Evolutionary conservation across 92 coral and sea anemone species (phyloP), one percentile per base, ranked within the genome.

Genomic region (Porites rus): DNA sequence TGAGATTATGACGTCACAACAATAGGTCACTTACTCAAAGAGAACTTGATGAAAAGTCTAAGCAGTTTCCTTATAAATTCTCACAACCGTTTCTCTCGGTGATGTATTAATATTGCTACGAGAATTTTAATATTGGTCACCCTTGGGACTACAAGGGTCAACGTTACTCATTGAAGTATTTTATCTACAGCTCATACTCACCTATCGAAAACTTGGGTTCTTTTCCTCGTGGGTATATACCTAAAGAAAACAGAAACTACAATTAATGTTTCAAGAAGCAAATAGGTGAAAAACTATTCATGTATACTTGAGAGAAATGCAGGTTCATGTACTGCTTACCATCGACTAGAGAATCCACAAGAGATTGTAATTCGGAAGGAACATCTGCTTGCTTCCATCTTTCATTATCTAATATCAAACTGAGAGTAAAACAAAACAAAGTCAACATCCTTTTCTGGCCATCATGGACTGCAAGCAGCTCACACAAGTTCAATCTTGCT

Each of bases 341-440:
- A 84, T 97, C 96, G 63, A 93, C 95, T 82, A 97, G 87, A 3
- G 95, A 93, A 83, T 97, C 94, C 14, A 95, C 99, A 52, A 97
- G 84, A 11, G 90, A 69, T 79, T 97, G 99, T 66, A 97, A 94
- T 66, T 95, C 99, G 69, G 94, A 88, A 8, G 99, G 99, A 7
- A 97, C 99, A 61, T 97, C 99, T 17, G 99, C 98, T 76, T 95
- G 99, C 78, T 97, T 97, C 99, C 99, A 97, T 86, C 99, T 83
- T 78, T 97, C 99, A 66, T 97, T 95, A 75, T 97, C 99, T 83
- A 97, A 90, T 74, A 97, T 97, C 77, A 97, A 89, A 75, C 99
- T 97, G 79, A 25, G 43, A 82, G 22, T 50, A 31, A 17, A 7
- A 56, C 11, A 10, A 56, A 56, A 14, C 17, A 56, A 56, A 56